A percentile compares a stretch with the other conserved stretches of the same genome.
Evolutionary conservation across 2,113 vertebrate species (phyloP).

Genomic region (Saguinus midas): DNA sequence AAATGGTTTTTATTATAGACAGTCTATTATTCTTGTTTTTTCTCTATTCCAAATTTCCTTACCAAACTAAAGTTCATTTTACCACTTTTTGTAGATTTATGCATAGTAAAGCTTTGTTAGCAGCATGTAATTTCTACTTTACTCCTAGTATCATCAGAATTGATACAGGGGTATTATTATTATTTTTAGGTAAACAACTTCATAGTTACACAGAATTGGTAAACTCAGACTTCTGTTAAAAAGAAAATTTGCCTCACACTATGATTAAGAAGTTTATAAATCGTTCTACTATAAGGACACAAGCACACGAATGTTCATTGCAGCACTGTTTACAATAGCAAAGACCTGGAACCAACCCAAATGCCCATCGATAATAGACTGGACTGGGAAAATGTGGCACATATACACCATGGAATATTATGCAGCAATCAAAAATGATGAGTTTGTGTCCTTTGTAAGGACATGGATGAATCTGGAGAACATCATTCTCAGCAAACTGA

Average conservation of each 20-base stretch:
- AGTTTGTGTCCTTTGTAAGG: too few relatives aligned
- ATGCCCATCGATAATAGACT: too few relatives aligned
- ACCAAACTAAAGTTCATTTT: not conserved
- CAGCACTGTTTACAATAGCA: too few relatives aligned
- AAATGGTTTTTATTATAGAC: not conserved
- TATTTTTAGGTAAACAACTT: not conserved
- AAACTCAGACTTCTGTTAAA: not conserved
- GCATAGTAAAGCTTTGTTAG: too few relatives aligned
- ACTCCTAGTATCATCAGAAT: not conserved
- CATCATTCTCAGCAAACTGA: too few relatives aligned
- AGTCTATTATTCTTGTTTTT: not conserved
- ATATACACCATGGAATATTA: too few relatives aligned
- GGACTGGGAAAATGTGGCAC: too few relatives aligned
- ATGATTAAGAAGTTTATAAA: not conserved
- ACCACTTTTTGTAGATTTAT: not conserved
- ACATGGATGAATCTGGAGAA: too few relatives aligned
- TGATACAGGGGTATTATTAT: not conserved
- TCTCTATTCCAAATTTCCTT: not conserved
- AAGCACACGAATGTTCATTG: too few relatives aligned
- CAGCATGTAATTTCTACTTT: not conserved
- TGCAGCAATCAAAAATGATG: too few relatives aligned
- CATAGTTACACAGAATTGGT: not conserved
- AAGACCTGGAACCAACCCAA: too few relatives aligned
- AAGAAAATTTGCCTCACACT: not conserved
- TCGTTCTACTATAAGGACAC: too few relatives aligned